Base-by-base conservation (phyloP, 2,888 invertebrate genomes). In the Neoitamus cyanurus region DNA sequence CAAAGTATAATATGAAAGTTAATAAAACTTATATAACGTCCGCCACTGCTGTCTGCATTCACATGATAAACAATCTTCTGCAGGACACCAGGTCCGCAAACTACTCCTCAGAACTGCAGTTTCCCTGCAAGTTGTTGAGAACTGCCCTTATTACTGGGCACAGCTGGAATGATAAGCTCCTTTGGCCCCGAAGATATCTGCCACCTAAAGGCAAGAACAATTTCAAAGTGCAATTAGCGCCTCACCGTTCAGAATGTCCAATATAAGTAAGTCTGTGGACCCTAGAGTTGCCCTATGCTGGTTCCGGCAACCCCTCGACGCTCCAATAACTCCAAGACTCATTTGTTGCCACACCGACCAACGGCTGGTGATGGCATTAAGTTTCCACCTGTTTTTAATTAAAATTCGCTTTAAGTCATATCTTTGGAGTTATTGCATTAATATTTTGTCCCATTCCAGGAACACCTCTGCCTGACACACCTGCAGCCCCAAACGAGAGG, bases 311-410 rank as follows among this genome's bases (percentile, higher is more conserved):
- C 58, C 15, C 58, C 58, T 9, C 1, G 20, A 20, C 11, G 9
- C 58, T 15, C 58, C 25, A 58, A 58, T 58, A 58, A 58, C 3
- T 58, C 25, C 9, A 58, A 58, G 20, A 25, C 25, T 58, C 58
- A 20, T 25, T 58, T 58, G 20, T 58, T 58, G 58, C 58, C 58
- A 58, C 9, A 58, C 58, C 58, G 25, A 11, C 58, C 58, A 20
- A 25, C 58, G 58, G 58, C 58, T 58, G 70, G 70, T 7, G 70
- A 70, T 34, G n/a, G 34, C 15, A 70, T 70, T 70, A 70, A 70
- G 25, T 70, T 70, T 70, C 13, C 70, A 70, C 70, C 70, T 70
- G 70, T 70, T 70, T 70, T 70, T 31, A 70, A 31, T 70, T 31
- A 70, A 70, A 70, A 70, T 31, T 34, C n/a, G 34, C 70, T 70